A percentile compares a stretch with the other conserved stretches of the same genome.
Conservation (phyloP, 2,113 vertebrate species). For the Henicopernis longicauda region DNA sequence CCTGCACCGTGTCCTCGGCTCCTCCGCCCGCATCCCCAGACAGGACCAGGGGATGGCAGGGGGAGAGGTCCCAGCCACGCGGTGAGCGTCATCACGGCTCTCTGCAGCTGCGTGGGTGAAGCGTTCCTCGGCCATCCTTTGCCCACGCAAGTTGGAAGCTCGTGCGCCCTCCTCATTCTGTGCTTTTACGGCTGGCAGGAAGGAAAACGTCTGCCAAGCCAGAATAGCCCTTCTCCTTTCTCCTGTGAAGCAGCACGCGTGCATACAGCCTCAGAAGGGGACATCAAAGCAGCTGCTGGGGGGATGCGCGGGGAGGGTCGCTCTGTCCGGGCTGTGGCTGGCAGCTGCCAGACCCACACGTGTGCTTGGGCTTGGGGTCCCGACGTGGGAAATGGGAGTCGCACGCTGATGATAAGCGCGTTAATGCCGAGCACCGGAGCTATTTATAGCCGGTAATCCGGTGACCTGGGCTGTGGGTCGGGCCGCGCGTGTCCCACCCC, state of each 20-base stretch:
- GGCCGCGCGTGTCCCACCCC: neutral
- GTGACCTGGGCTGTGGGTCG: slow-evolving; percentile 45
- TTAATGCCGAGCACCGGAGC: neutral
- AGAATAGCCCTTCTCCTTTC: neutral
- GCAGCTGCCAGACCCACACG: neutral
- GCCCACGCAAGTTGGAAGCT: neutral
- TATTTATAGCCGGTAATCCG: slow-evolving; percentile 24
- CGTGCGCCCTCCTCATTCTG: fast-evolving
- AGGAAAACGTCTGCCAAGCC: fast-evolving
- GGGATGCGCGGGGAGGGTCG: fast-evolving
- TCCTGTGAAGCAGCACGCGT: fast-evolving
- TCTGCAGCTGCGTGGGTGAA: neutral
- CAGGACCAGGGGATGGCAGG: neutral
- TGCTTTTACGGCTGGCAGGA: neutral
- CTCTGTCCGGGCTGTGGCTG: neutral
- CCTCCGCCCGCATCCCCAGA: neutral
- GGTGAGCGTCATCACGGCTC: fast-evolving
- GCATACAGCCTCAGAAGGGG: neutral
- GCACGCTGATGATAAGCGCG: neutral
- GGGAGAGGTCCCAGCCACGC: neutral
- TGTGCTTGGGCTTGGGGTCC: neutral
- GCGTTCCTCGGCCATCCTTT: neutral
- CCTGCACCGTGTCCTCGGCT: neutral
- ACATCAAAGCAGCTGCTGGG: neutral
- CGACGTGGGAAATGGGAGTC: neutral